phyloP scores from a whole-genome alignment of 2,888 invertebrate species.

The Disparrhopalites patrizii region DNA sequence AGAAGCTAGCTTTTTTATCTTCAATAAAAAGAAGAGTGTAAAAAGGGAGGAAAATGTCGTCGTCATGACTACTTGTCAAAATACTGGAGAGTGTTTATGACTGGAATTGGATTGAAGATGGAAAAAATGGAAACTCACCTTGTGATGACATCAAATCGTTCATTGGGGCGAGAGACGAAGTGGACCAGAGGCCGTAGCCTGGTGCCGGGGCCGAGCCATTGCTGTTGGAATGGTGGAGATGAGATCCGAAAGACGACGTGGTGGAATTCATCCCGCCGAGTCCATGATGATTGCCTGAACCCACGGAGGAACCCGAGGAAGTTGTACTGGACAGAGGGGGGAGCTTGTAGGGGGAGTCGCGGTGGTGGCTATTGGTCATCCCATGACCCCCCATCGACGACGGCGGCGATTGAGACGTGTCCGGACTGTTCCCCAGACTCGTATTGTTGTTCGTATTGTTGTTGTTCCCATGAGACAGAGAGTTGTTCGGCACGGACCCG shows the following conservation, averaged over 20 bases:
- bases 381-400: conserved; percentile 50
- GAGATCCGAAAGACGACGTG: conserved; percentile 39
- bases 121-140: conserved; percentile 34
- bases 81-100: background rate
- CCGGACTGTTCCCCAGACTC: conserved; percentile 46
- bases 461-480: conserved; percentile 36
- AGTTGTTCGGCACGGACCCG: conserved; percentile 5
- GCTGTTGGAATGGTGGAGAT: conserved; percentile 38
- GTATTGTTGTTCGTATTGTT: conserved; percentile 26
- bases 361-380: conserved; percentile 38
- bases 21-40: too few relatives aligned
- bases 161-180: conserved; percentile 55
- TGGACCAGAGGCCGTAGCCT: conserved; percentile 60
- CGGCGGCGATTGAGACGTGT: conserved; percentile 49
- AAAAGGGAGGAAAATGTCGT: background rate
- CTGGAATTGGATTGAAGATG: background rate
- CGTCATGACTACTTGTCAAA: background rate
- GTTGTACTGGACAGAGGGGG: conserved; percentile 43
- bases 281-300: conserved; percentile 44
- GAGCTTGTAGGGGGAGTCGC: conserved; percentile 48
- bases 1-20: too few relatives aligned
- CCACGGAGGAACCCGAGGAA: conserved; percentile 44
- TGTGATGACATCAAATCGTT: conserved; percentile 49
- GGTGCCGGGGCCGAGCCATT: conserved; percentile 38
- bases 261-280: conserved; percentile 40